Conservation (phyloP, 2,888 invertebrate species). For the Neoascia interrupta region DNA sequence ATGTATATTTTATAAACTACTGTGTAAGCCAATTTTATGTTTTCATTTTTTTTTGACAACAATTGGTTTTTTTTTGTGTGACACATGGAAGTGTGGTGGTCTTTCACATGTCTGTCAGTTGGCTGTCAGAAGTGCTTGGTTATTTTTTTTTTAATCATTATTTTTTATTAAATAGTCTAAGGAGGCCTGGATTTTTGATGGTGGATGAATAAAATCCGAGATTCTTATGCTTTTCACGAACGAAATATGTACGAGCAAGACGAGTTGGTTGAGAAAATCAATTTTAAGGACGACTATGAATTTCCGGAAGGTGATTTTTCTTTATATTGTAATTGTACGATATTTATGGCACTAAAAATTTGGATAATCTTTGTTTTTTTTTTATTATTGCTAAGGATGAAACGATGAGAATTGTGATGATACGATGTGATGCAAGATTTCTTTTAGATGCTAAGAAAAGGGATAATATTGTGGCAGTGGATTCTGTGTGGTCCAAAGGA, state of each 20-base stretch:
- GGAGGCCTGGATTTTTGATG: slow-evolving; percentile 40
- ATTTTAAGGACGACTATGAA: slow-evolving; percentile 11
- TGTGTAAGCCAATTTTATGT: slow-evolving; percentile 62
- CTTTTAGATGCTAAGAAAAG: no score
- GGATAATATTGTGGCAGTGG: slow-evolving; percentile 53
- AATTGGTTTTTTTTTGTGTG: slow-evolving; percentile 17
- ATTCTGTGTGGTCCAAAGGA: slow-evolving; percentile 21
- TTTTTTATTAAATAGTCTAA: slow-evolving; percentile 32
- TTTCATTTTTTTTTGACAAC: slow-evolving; percentile 41
- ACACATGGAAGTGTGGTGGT: not conserved
- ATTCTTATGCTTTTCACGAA: slow-evolving; percentile 40
- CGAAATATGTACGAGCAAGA: slow-evolving; percentile 23
- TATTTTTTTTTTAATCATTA: slow-evolving; percentile 9
- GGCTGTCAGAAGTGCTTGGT: slow-evolving; percentile 58
- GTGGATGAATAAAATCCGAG: slow-evolving; percentile 11
- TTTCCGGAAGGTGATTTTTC: no score
- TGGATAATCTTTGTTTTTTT: slow-evolving; percentile 13
- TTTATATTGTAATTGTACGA: slow-evolving; percentile 43
- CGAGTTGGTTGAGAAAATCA: slow-evolving; percentile 16
- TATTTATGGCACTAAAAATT: slow-evolving; percentile 61
- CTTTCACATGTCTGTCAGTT: slow-evolving; percentile 44
- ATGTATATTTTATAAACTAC: slow-evolving; percentile 62
- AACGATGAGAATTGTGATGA: not conserved
- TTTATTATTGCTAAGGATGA: not conserved
- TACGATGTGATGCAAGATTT: not conserved